Conservation (phyloP, 2,113 vertebrate species). For the Mus pahari region DNA sequence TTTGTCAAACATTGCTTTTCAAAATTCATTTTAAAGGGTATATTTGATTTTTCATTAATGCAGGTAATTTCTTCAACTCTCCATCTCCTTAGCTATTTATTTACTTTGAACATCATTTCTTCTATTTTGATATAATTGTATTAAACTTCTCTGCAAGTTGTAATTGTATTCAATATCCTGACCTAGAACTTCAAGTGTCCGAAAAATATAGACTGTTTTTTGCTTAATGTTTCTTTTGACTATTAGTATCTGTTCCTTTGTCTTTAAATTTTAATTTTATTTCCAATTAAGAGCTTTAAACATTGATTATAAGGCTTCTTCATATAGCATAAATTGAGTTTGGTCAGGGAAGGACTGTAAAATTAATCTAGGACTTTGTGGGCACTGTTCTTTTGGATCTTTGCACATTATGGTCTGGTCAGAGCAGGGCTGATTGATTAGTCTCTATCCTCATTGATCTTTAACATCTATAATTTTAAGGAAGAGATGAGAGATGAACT, state of each 20-base stretch:
- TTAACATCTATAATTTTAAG: background rate
- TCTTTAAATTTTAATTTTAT: conserved; percentile 1
- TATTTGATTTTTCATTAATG: background rate
- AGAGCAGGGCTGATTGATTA: background rate
- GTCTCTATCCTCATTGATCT: background rate
- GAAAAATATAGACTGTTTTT: background rate
- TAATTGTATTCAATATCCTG: background rate
- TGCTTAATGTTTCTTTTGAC: background rate
- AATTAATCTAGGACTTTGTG: background rate
- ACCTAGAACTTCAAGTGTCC: background rate
- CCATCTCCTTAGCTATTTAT: background rate
- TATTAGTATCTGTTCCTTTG: background rate
- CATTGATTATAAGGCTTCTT: background rate
- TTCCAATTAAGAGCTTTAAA: background rate
- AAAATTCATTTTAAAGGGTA: background rate
- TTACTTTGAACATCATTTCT: background rate
- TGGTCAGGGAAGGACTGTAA: background rate
- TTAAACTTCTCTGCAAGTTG: background rate
- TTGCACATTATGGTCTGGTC: background rate
- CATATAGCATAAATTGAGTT: too few relatives aligned
- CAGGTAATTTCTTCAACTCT: background rate
- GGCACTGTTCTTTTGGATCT: background rate
- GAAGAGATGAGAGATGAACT: background rate
- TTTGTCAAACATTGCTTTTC: background rate
- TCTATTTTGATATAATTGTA: background rate